These are phyloP conservation scores for Microcebus griseorufus DNA, from an alignment of 2,113 vertebrate species.

Conservation along the genomic window DNA sequence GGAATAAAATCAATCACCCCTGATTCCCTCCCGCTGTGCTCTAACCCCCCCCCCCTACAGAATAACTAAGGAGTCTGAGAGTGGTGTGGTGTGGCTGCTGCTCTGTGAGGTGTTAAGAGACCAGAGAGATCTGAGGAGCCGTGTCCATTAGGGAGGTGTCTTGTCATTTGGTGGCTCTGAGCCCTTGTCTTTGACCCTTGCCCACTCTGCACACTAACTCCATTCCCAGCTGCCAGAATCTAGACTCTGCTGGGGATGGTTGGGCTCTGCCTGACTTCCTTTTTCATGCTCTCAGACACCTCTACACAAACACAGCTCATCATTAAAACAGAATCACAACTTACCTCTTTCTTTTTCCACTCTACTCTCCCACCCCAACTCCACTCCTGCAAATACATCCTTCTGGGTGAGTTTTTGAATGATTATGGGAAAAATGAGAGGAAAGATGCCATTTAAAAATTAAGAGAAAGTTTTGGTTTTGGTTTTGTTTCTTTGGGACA, in stretches of 20 bases:
- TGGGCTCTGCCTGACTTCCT: not conserved
- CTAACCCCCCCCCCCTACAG: not conserved
- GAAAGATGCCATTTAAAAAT: conserved; percentile 35
- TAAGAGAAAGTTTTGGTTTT: not conserved
- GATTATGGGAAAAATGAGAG: not conserved
- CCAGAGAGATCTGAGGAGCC: not conserved
- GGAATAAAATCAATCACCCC: not conserved
- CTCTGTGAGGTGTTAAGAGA: not conserved
- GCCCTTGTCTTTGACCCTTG: not conserved
- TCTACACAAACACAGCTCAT: not conserved
- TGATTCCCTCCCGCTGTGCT: not conserved
- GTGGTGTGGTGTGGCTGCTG: not conserved
- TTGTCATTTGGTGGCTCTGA: not conserved
- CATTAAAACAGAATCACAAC: not conserved
- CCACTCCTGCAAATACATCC: not conserved
- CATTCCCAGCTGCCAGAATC: not conserved
- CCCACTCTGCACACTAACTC: not conserved
- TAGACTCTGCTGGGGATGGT: not conserved
- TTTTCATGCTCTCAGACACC: not conserved
- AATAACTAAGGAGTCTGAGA: not conserved
- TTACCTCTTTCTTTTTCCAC: not conserved
- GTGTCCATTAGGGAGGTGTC: not conserved
- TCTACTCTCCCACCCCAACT: not conserved
- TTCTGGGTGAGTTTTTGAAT: not conserved
- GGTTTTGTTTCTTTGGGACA: too few species aligned